phyloP scores from a whole-genome alignment of 2,888 invertebrate species.

The Mantis religiosa region DNA sequence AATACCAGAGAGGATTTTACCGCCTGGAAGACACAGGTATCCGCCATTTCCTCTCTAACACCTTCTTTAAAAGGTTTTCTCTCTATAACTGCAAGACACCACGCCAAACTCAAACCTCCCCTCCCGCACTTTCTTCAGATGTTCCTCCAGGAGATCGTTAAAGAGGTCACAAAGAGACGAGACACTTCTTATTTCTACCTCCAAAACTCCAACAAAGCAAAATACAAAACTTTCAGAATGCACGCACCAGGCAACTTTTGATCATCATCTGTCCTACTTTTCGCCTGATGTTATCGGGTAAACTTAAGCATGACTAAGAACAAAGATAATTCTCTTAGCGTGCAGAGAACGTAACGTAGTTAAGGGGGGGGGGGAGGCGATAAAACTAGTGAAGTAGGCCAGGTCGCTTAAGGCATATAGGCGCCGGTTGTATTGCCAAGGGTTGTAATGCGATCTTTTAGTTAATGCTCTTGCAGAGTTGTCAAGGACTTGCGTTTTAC shows the following conservation, averaged over 20 bases:
- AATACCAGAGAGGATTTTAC: too few species aligned
- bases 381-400: background rate
- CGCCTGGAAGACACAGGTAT: too few species aligned
- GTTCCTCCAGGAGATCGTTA: background rate
- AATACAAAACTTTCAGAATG: background rate
- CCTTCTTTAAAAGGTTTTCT: too few species aligned
- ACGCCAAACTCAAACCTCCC: too few species aligned
- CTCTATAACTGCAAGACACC: too few species aligned
- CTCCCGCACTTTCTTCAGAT: background rate
- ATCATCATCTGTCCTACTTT: background rate
- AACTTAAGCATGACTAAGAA: background rate
- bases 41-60: too few species aligned
- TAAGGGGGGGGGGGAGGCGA: background rate
- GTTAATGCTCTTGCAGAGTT: too few species aligned
- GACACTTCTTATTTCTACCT: background rate
- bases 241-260: background rate
- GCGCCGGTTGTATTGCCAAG: too few species aligned
- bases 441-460: too few species aligned
- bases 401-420: background rate
- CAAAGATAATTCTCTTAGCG: background rate
- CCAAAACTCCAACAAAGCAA: background rate
- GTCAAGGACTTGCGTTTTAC: too few species aligned
- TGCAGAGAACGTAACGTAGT: background rate
- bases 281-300: background rate
- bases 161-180: background rate